Evolutionary conservation across 2,797 vertebrate genomes (phyloP), one percentile per base, ranked within the genome.

Genomic region (Acomys russatus): DNA sequence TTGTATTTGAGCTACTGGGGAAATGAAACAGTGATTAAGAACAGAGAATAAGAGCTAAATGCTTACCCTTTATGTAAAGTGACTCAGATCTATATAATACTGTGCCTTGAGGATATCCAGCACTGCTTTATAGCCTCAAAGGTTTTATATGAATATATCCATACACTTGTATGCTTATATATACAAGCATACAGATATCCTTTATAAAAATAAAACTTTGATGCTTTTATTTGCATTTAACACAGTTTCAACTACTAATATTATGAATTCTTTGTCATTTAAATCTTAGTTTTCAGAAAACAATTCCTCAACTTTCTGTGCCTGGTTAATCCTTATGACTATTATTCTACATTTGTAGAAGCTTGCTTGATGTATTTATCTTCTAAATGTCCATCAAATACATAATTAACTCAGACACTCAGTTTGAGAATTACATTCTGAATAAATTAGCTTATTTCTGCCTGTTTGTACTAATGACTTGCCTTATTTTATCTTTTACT

Each of bases 401-500:
- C 5, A 18, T 80, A 5, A 11, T 82, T 1, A 68, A 73, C 35
- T 56, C 3, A 82, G 71, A 51, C 11, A 88, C 25, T 35, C 3
- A 35, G 6, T n/a, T 85, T 35, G 80, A 70, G 9, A 9, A 74
- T 49, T 4, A 68, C 0, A 78, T 78, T 12, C 87, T 30, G 25
- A 82, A 17, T 44, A 11, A 92, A 91, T 92, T 68, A 68, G 44
- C 49, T 86, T 86, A 20, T 66, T 28, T 74, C 12, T 1, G 3
- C 0, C 10, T 33, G 12, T 12, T 0, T 73, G 6, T 0, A 54
- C 3, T 78, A 30, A 78, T 3, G 11, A 1, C 0, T 56, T 79
- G 49, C 0, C 51, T 77, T 51, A 51, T 30, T 25, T 90, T n/a
- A 14, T 17, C 0, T 59, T 79, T 88, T 80, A 35, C 28, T 88